A percentile compares a stretch with the other conserved stretches of the same genome.
phyloP scores from a whole-genome alignment of 2,113 vertebrate genomes.

The Rhegmatorhina hoffmannsi region DNA sequence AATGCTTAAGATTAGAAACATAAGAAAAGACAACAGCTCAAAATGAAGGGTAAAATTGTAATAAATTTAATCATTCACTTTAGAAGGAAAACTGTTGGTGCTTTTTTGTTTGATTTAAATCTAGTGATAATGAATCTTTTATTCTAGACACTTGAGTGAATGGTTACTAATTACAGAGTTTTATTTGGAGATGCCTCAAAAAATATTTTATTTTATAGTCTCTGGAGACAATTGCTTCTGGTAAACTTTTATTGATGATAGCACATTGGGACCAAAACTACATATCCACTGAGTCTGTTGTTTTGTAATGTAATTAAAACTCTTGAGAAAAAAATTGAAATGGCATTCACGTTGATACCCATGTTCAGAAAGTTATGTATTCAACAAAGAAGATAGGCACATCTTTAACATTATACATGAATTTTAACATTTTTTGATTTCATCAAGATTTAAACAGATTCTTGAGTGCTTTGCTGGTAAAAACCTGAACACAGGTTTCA shows the following conservation, averaged over 20 bases:
- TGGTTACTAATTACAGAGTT: conserved; percentile 29
- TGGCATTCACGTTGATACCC: background rate
- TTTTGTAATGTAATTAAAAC: background rate
- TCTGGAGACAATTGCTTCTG: conserved; percentile 32
- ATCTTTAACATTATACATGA: background rate
- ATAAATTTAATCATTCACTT: background rate
- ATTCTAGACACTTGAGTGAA: conserved; percentile 8
- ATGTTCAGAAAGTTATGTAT: background rate
- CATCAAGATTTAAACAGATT: background rate
- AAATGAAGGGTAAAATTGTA: background rate
- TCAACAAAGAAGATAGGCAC: background rate
- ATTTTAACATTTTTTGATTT: background rate
- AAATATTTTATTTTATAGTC: conserved; percentile 18
- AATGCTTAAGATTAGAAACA: background rate
- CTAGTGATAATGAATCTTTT: conserved; percentile 28
- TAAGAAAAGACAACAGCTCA: background rate
- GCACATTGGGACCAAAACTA: background rate
- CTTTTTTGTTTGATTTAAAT: conserved; percentile 10
- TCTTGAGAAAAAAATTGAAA: background rate
- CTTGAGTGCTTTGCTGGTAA: background rate
- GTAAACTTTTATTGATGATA: conserved; percentile 10
- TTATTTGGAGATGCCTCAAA: conserved; percentile 37
- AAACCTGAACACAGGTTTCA: background rate
- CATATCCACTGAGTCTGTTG: background rate
- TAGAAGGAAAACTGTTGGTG: background rate